A percentile compares a stretch with the other conserved stretches of the same genome.
Conservation (phyloP, 2,888 invertebrate genomes). For the Rhamnusium bicolor region DNA sequence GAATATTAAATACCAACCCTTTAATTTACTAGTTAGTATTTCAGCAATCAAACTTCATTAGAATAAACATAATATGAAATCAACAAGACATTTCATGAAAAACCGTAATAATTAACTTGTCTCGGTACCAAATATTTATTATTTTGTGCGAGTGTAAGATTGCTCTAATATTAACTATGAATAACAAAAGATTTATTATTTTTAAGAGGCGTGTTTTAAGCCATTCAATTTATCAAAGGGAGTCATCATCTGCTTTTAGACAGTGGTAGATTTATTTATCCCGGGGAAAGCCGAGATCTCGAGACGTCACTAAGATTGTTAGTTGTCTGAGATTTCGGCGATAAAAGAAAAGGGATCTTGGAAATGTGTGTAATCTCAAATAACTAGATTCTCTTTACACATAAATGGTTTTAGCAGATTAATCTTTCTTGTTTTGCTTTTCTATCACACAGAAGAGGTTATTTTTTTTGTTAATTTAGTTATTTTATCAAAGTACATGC, state of each 20-base stretch:
- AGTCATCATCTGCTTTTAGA: constrained; percentile 30
- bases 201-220: constrained; percentile 10
- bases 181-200: constrained; percentile 12
- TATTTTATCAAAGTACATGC: too few species aligned
- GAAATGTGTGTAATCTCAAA: constrained; percentile 20
- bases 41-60: background rate
- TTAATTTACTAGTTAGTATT: too few species aligned
- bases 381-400: background rate
- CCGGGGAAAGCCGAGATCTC: constrained; percentile 9
- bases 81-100: background rate
- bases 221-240: constrained; percentile 21
- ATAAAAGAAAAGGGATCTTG: constrained; percentile 8
- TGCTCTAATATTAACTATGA: constrained; percentile 13
- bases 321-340: constrained; percentile 19
- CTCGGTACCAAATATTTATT: background rate
- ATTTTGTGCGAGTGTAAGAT: constrained; percentile 1
- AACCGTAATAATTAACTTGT: background rate
- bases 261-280: constrained; percentile 22
- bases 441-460: background rate
- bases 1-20: too few species aligned
- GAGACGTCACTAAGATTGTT: constrained; percentile 19
- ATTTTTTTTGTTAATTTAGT: background rate
- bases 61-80: background rate
- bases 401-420: background rate
- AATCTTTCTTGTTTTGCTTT: background rate